Percentiles rank a stretch among this genome's conserved stretches.
phyloP scores from a whole-genome alignment of 2,797 vertebrate species.

The Spinibarbus caldwelli region DNA sequence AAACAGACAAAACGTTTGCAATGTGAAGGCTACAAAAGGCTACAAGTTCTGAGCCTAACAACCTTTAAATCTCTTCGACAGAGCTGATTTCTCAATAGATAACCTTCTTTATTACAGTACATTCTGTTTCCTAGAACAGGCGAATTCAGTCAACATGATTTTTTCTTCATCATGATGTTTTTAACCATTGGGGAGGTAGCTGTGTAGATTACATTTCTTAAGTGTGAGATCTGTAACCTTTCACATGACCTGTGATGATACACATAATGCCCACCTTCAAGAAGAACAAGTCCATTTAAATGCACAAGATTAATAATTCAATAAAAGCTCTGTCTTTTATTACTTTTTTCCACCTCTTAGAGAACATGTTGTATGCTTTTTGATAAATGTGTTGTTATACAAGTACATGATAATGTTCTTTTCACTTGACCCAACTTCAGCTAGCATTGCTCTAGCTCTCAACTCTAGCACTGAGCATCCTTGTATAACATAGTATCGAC shows the following conservation, averaged over 20 bases:
- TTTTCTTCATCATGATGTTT: not conserved
- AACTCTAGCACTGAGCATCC: not conserved
- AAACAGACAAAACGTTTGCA: not conserved
- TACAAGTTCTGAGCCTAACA: not conserved
- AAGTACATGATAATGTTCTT: not conserved
- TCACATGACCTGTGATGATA: not conserved
- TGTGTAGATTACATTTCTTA: not conserved
- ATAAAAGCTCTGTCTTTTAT: not conserved
- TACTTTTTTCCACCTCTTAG: not conserved
- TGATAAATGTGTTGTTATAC: not conserved
- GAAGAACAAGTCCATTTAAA: not conserved
- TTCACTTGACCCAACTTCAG: not conserved
- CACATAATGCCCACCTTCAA: not conserved
- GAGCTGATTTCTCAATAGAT: not conserved
- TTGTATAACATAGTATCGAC: not conserved
- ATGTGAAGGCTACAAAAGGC: not conserved
- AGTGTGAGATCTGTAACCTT: not conserved
- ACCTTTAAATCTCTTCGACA: not conserved
- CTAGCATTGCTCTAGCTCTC: not conserved
- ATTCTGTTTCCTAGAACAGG: not conserved
- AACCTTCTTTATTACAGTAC: slow-evolving; percentile 5
- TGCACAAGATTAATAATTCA: not conserved
- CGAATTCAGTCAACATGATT: not conserved
- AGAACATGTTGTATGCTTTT: not conserved
- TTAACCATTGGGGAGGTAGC: not conserved